phyloP scores from a whole-genome alignment of 2,888 invertebrate species.

The Physocephala rufipes region DNA sequence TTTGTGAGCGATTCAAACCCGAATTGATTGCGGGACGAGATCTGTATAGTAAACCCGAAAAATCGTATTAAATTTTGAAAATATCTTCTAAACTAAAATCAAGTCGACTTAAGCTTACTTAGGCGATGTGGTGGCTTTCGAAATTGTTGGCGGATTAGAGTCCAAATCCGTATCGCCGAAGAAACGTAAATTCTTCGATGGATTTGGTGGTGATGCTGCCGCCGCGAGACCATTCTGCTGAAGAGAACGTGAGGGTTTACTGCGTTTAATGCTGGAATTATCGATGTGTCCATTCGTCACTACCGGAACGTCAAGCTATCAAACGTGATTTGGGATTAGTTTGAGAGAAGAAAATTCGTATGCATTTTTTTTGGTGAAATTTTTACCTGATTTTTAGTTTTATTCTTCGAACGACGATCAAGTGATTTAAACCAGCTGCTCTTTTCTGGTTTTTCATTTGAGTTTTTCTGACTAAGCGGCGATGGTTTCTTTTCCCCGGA shows the following conservation, averaged over 20 bases:
- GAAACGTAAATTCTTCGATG: constrained; percentile 77
- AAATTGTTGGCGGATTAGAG: constrained; percentile 72
- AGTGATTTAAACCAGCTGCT: constrained; percentile 84
- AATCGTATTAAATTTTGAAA: background rate
- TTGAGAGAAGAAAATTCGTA: background rate
- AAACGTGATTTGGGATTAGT: background rate
- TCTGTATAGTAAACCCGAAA: constrained; percentile 43
- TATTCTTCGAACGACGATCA: constrained; percentile 77
- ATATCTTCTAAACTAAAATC: background rate
- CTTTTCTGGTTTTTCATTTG: constrained; percentile 65
- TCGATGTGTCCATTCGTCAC: constrained; percentile 53
- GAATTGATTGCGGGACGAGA: constrained; percentile 52
- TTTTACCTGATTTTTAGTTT: constrained; percentile 64
- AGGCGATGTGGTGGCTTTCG: constrained; percentile 55
- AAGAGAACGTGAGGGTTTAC: constrained; percentile 48
- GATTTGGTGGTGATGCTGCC: constrained; percentile 40
- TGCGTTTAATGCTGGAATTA: constrained; percentile 57
- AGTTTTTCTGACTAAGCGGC: constrained; percentile 58
- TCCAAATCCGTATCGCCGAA: constrained; percentile 86
- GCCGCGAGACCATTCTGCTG: no score
- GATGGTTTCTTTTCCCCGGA: constrained; percentile 66
- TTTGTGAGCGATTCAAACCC: constrained; percentile 55
- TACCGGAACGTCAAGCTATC: constrained; percentile 54
- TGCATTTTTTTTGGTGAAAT: background rate
- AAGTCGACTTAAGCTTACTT: background rate